These are phyloP conservation scores for Squalus acanthias DNA, from an alignment of 2,797 vertebrate genomes.

Conservation along the genomic window DNA sequence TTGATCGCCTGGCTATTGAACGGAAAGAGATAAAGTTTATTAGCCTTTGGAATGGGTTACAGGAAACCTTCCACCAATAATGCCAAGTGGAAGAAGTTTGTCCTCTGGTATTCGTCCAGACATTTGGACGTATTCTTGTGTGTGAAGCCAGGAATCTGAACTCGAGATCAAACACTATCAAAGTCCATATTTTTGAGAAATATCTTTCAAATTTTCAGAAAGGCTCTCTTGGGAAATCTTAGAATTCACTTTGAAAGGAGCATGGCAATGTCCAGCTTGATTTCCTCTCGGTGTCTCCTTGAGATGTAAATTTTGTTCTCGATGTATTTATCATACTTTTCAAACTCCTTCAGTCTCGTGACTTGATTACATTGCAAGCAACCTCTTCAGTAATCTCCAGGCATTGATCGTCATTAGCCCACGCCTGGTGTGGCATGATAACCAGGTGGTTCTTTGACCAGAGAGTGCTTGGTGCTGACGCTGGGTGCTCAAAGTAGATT, in stretches of 20 bases:
- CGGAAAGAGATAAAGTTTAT: background rate
- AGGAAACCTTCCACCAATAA: background rate
- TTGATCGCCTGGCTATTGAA: background rate
- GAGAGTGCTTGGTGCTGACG: background rate
- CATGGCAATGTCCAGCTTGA: background rate
- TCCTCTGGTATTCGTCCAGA: background rate
- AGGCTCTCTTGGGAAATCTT: background rate
- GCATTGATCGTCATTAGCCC: background rate
- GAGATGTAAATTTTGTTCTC: background rate
- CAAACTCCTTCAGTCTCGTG: background rate
- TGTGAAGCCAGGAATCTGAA: conserved; percentile 22
- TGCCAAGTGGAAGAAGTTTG: background rate
- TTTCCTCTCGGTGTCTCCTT: background rate
- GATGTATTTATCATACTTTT: background rate
- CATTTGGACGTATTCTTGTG: background rate
- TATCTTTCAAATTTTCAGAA: conserved; percentile 1
- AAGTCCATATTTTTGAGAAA: background rate
- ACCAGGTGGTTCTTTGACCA: background rate
- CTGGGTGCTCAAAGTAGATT: background rate
- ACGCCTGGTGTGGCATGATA: background rate
- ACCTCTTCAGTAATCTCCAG: background rate
- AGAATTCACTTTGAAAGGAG: background rate
- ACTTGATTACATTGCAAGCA: background rate
- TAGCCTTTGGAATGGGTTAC: background rate
- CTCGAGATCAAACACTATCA: background rate